Evolutionary conservation across 1,140 invertebrate species (phyloP), one percentile per base, ranked within the genome.

Genomic region (Drosophila watanabei): DNA sequence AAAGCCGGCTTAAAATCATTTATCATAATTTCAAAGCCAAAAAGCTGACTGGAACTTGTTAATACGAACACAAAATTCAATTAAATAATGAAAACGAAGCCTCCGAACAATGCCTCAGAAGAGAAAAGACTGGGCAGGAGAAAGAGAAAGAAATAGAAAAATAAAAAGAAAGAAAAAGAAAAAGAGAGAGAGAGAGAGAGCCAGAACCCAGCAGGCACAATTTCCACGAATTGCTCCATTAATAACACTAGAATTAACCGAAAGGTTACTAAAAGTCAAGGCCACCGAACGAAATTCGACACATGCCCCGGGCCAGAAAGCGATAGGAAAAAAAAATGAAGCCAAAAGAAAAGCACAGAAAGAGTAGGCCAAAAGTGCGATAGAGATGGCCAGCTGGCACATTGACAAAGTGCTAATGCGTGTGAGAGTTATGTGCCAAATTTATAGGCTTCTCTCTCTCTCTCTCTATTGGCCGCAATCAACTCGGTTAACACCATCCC

Each of bases 201-300:
- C 9, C 2, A 7, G 11, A 37, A 37, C 30, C 13, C 14, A 18
- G 32, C 37, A 4, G 60, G 79, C 79, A 64, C 79, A 68, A 87
- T 78, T 87, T 88, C 78, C 65, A 69, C 63, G 77, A 90, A 86
- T 69, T 85, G 62, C 65, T 51, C 62, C 85, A 89, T 90, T 90
- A 90, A 90, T 90, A 86, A 86, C 82, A 88, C 86, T 89, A 89
- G 82, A 90, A 82, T 89, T 89, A 85, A 80, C 71, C 73, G 81
- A 80, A 81, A 90, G 86, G 86, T 90, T 90, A 90, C 86, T 90
- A 73, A 90, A 89, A 90, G 86, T 90, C 86, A 90, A 90, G 86
- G 86, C 82, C 86, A 77, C 51, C 46, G 20, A 43, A 57, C 59
- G 69, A 86, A 87, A 86, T 71, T 82, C 79, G 79, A 80, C 83